Percentiles rank a stretch among this genome's conserved stretches.
Evolutionary conservation across 2,797 vertebrate species (phyloP).

Genomic region (Scyliorhinus canicula): DNA sequence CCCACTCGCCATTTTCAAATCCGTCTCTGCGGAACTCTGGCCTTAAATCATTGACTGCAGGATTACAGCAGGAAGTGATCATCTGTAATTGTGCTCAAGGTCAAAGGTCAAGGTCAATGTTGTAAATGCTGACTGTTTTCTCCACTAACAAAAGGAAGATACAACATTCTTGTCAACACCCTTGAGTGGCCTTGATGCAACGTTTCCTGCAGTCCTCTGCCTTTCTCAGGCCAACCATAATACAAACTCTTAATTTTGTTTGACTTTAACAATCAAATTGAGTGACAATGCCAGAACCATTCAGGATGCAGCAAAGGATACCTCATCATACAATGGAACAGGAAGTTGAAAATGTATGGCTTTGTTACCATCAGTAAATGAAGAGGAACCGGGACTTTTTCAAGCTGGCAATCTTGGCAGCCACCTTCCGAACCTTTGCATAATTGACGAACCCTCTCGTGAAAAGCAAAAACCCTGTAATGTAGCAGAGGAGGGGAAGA

Average conservation of each 20-base stretch:
- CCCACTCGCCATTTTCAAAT: no score
- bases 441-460: constrained; percentile 28
- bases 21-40: neutral
- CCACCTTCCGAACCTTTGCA: constrained; percentile 16
- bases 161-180: neutral
- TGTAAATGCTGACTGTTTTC: neutral
- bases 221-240: neutral
- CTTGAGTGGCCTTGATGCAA: neutral
- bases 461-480: constrained; percentile 34
- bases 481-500: neutral
- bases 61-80: neutral
- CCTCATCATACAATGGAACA: neutral
- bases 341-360: neutral
- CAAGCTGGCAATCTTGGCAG: constrained; percentile 26
- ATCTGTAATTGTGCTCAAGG: neutral
- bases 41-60: no score
- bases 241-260: neutral
- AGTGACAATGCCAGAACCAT: neutral
- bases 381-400: constrained; percentile 32
- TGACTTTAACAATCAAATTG: neutral
- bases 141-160: neutral
- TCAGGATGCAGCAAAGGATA: neutral
- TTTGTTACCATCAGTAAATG: constrained; percentile 27
- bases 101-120: neutral
- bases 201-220: no score